Base-by-base conservation (phyloP, 2,888 invertebrate genomes). In the Agrotis clavis region DNA sequence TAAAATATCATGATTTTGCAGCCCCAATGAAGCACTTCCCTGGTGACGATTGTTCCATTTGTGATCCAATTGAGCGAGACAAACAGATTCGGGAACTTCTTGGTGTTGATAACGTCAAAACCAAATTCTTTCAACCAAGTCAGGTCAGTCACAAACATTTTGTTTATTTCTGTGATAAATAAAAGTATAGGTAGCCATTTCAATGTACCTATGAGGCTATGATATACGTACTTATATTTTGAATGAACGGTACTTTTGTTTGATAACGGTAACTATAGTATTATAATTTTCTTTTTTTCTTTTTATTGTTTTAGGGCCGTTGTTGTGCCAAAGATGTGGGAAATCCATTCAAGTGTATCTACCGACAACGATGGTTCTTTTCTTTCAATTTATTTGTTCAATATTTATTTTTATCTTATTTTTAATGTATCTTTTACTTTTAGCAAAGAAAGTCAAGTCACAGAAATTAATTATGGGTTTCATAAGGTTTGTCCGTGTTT, bases 21-120 rank as follows among this genome's bases (percentile, higher is more conserved):
- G 93, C 88, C 54, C 88, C 90, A 11, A 83, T 86, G 47, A 95
- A 94, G 79, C 95, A 95, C 83, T 94, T 88, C 75, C 90, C 86
- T 66, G 95, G 94, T n/a, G 95, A 95, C 72, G 85, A 90, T 47
- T 95, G 95, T 79, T 81, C 85, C 0, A 81, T 94, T 21, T 65
- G 83, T 16, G 89, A 94, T 75, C 95, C 95, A 3, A 74, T 92
- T 47, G 89, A 90, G 70, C 90, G 95, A 76, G 95, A 95, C 72
- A 92, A 89, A 77, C 93, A 95, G 83, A 94, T 95, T 41, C 89
- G 92, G 66, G 87, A 90, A 67, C 87, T 95, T n/a, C 90, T 95
- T 19, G 95, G 94, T 5, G 83, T 93, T 7, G 72, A 85, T 4
- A 86, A 82, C 57, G 67, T 60, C 4, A 81, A 82, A 74, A 67